Evolutionary conservation across 1,140 invertebrate species (phyloP).

Genomic region (Anastrepha obliqua): DNA sequence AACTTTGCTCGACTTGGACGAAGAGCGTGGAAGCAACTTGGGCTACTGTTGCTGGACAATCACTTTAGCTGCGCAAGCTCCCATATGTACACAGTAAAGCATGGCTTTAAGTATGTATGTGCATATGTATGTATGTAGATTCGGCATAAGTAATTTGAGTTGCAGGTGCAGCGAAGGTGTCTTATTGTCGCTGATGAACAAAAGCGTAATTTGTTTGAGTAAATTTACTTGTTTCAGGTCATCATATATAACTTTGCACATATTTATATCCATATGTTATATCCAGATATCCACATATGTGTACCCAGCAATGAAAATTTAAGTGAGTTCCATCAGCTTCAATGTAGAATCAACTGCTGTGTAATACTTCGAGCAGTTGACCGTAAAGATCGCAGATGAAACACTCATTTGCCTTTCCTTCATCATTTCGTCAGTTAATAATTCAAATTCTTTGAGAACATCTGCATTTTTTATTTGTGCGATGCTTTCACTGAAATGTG

Average conservation of each 20-base stretch:
- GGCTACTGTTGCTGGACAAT: background rate
- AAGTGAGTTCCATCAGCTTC: background rate
- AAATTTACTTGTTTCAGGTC: background rate
- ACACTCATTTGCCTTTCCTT: no score
- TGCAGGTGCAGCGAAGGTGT: background rate
- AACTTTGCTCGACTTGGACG: background rate
- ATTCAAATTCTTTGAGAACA: no score
- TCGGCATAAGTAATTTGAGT: background rate
- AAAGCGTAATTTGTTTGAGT: background rate
- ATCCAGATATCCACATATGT: background rate
- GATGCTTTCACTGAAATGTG: no score
- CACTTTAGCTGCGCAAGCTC: background rate
- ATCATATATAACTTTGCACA: background rate
- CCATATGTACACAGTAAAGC: background rate
- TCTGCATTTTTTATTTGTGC: no score
- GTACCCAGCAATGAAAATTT: background rate
- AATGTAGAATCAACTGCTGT: background rate
- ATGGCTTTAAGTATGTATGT: background rate
- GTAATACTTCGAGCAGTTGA: no score
- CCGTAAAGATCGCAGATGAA: no score
- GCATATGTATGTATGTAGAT: no score
- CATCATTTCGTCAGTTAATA: no score
- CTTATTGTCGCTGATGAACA: background rate
- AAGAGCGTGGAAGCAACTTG: background rate
- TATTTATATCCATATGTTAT: background rate